Percentiles rank a stretch among this genome's conserved stretches.
Evolutionary conservation across 1,140 invertebrate species (phyloP).

Genomic region (Aporrectodea caliginosa): DNA sequence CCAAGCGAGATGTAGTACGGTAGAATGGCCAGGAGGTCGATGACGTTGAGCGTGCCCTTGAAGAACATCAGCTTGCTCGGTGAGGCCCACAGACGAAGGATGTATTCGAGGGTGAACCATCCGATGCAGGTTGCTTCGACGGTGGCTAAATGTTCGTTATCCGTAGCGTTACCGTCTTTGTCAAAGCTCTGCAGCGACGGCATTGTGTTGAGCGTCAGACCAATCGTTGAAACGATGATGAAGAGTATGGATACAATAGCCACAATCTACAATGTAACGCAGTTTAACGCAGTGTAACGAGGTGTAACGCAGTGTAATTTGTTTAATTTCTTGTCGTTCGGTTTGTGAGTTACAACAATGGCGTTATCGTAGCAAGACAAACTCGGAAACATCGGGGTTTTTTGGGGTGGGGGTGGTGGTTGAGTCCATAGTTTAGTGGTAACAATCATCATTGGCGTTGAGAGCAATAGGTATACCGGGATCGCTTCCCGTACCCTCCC

Average conservation of each 20-base stretch:
- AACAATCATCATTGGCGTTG: no score
- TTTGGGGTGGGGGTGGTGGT: no score
- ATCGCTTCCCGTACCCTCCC: no score
- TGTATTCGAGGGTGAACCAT: conserved; percentile 99
- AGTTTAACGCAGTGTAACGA: no score
- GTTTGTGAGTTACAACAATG: no score
- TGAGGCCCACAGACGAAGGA: conserved; percentile 94
- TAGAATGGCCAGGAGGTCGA: conserved; percentile 96
- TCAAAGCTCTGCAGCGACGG: conserved; percentile 72
- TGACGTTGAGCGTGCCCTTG: conserved; percentile 96
- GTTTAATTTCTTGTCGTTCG: no score
- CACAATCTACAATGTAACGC: conserved; percentile 73
- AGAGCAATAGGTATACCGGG: no score
- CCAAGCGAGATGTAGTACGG: conserved; percentile 74
- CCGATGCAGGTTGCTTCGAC: conserved; percentile 96
- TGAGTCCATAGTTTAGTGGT: no score
- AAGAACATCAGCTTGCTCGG: conserved; percentile 99
- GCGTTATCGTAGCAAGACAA: no score
- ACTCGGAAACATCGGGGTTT: no score
- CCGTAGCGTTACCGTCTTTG: conserved; percentile 38
- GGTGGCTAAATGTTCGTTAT: conserved; percentile 50
- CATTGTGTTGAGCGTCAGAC: conserved; percentile 95
- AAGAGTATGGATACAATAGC: conserved; percentile 98
- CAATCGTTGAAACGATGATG: conserved; percentile 97
- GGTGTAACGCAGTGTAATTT: no score